Conservation (phyloP, 2,113 vertebrate genomes). For the Nesoenas mayeri region DNA sequence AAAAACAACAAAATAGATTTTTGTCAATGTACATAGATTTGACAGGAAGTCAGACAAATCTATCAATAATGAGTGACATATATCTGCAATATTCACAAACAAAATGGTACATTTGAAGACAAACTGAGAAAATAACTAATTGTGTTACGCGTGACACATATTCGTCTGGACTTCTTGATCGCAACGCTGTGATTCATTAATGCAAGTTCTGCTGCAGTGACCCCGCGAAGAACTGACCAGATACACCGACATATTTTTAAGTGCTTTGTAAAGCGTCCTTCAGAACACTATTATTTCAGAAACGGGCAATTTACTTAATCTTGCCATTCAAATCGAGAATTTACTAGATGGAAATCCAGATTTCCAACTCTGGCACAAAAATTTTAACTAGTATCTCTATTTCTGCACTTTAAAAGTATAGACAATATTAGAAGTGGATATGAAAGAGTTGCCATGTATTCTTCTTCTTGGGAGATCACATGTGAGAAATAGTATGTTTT, state of each 20-base stretch:
- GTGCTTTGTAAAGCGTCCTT: background rate
- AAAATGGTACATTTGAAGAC: slow-evolving; percentile 72
- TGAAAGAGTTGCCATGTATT: no score
- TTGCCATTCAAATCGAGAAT: background rate
- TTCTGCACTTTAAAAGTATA: background rate
- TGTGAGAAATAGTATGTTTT: rapidly evolving
- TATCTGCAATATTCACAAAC: slow-evolving; percentile 76
- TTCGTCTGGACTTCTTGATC: slow-evolving; percentile 62
- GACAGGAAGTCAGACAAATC: slow-evolving; percentile 82
- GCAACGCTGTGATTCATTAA: slow-evolving; percentile 49
- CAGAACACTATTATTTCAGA: background rate
- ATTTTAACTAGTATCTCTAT: background rate
- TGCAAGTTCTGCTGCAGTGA: slow-evolving; percentile 43
- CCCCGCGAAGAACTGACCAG: background rate
- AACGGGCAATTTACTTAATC: background rate
- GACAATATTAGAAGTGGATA: background rate
- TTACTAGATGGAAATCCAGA: background rate
- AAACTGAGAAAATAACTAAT: slow-evolving; percentile 77
- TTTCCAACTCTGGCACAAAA: background rate
- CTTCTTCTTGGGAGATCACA: background rate
- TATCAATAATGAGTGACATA: slow-evolving; percentile 78
- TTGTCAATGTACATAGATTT: slow-evolving; percentile 84
- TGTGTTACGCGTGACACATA: slow-evolving; percentile 50
- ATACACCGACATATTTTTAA: background rate
- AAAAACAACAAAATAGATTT: slow-evolving; percentile 84